Base-by-base conservation (phyloP, 2,797 vertebrate genomes). In the Bovichtus diacanthus region DNA sequence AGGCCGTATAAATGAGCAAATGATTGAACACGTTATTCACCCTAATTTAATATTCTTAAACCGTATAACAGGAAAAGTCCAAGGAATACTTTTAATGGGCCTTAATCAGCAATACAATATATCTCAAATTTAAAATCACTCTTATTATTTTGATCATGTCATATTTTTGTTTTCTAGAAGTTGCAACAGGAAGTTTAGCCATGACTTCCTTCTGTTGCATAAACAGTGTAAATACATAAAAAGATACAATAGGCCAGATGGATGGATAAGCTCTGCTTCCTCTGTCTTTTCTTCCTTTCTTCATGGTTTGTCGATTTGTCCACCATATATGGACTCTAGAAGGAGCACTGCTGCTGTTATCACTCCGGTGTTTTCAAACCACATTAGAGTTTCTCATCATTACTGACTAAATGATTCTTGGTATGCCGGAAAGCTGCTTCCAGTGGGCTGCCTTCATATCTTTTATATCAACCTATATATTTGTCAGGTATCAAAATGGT, bases 371-470 rank as follows among this genome's bases (percentile, higher is more conserved):
- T 61, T 68, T 61, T 59, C 34, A 70, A 79, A 87, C 87, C 90
- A 80, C 88, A 83, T 27, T 6, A 25, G 27, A 38, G 43, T 58
- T 78, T 78, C 50, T 77, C n/a, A 23, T 65, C 43, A 89, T 85
- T 36, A 56, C n/a, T 75, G 44, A 81, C 44, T 39, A 62, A 73
- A 49, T 23, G 9, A 5, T 90, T 91, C 87, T 80, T 53, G 36
- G 81, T 76, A 88, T 63, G 36, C 85, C 85, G 88, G 87, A 91
- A 85, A 76, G 4, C 55, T 21, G n/a, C 71, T 43, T 71, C 43
- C 27, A 76, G 41, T 15, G 13, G 21, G 2, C 49, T 49, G 29
- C 23, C 15, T 27, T 19, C 1, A 13, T 69, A 70, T 75, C 59
- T 34, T 44, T 43, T 36, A 43, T 36, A 65, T 64, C 64, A 50